Conservation (phyloP, 2,797 vertebrate genomes). For the Sparidentex hasta region DNA sequence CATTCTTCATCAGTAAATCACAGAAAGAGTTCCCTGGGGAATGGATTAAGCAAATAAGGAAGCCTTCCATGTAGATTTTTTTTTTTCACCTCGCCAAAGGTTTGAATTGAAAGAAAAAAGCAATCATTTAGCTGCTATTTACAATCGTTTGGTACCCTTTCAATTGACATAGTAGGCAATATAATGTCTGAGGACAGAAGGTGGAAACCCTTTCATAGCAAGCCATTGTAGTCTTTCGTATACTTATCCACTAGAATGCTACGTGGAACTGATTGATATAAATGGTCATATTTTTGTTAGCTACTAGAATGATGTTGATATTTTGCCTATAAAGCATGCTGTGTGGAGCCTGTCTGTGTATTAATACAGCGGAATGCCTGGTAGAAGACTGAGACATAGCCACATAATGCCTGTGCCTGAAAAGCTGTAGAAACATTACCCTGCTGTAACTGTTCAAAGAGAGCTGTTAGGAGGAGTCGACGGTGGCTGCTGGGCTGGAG, state of each 20-base stretch:
- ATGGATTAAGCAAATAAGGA: constrained; percentile 84
- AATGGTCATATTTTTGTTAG: constrained; percentile 84
- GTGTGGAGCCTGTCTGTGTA: constrained; percentile 85
- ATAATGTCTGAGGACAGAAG: constrained; percentile 75
- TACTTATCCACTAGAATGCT: constrained; percentile 79
- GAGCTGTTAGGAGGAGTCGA: constrained; percentile 77
- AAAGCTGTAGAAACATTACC: constrained; percentile 84
- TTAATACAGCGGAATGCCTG: constrained; percentile 86
- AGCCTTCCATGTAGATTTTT: constrained; percentile 62
- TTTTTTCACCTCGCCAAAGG: constrained; percentile 76
- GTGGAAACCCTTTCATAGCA: constrained; percentile 76
- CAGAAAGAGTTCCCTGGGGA: constrained; percentile 71
- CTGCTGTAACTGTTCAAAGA: constrained; percentile 82
- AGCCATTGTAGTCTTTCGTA: constrained; percentile 79
- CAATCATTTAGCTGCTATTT: constrained; percentile 89
- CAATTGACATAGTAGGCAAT: constrained; percentile 79
- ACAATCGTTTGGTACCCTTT: constrained; percentile 82
- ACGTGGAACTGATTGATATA: constrained; percentile 75
- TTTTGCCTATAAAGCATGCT: constrained; percentile 87
- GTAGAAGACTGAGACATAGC: constrained; percentile 83
- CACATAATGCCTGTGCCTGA: constrained; percentile 88
- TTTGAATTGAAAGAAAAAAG: constrained; percentile 79
- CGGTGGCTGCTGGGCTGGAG: constrained; percentile 74
- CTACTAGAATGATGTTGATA: constrained; percentile 84
- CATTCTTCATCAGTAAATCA: constrained; percentile 81